These are phyloP conservation scores for Mirounga angustirostris DNA, from an alignment of 2,113 vertebrate species.

Conservation along the genomic window DNA sequence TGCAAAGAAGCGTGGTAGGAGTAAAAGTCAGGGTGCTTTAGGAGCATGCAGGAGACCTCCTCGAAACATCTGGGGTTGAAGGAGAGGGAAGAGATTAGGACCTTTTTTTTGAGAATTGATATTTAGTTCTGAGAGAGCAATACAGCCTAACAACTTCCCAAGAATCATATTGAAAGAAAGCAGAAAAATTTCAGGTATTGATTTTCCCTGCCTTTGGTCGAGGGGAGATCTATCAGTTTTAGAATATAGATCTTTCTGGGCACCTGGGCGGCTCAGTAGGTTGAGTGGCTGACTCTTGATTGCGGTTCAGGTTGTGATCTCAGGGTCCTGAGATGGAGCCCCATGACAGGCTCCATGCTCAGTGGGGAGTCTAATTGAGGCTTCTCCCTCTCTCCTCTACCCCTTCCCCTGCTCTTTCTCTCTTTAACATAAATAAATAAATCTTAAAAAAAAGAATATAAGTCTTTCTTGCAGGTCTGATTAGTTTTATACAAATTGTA, in stretches of 20 bases:
- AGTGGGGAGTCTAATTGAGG: not conserved
- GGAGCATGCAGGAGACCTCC: not conserved
- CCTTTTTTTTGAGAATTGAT: not conserved
- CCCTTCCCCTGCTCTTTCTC: not conserved
- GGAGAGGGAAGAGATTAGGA: not conserved
- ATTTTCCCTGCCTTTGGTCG: not conserved
- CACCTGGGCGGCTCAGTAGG: not conserved
- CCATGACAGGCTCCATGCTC: not conserved
- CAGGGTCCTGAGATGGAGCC: not conserved
- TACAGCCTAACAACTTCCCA: not conserved
- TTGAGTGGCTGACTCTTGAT: not conserved
- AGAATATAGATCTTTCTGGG: not conserved
- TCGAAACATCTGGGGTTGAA: not conserved
- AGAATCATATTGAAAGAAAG: not conserved
- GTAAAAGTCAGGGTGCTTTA: not conserved
- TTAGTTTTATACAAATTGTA: not conserved
- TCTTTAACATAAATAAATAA: not conserved
- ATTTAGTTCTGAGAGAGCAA: not conserved
- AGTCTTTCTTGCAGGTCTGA: conserved; percentile 6
- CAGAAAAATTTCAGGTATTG: not conserved
- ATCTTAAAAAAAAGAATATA: not conserved
- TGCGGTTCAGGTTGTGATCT: not conserved
- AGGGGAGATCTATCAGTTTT: not conserved
- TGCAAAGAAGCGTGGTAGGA: not conserved
- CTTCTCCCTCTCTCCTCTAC: not conserved